Base-by-base conservation (phyloP, 2,113 vertebrate genomes). In the Anolis sagrei region DNA sequence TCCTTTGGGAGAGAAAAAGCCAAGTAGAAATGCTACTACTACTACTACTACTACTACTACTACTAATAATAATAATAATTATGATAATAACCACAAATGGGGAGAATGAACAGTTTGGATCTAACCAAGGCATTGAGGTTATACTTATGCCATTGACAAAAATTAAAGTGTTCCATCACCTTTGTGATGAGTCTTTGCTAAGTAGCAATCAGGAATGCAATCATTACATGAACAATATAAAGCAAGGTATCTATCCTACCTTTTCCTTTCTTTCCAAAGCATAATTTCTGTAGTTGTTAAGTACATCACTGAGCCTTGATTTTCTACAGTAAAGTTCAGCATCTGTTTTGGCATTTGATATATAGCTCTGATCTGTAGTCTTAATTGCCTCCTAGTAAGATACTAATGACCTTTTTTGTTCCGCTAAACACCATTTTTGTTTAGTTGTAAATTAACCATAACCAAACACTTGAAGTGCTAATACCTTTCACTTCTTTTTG, bases 371-470 rank as follows among this genome's bases (percentile, higher is more conserved):
- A 95, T 96, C 89, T 94, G 93, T 95, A 95, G 89, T 94, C 95
- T 95, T 96, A 96, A 96, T 96, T 96, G 94, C 94, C 95, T 96
- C 95, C 95, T 96, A 92, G 92, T 94, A 96, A 96, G 95, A 95
- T 91, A 95, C 89, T 96, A 96, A 96, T 96, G 94, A 96, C 93
- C 95, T 97, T 96, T 95, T 96, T 96, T 96, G 92, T 96, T 96
- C 94, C 93, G 96, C 94, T 96, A 96, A 96, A 96, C 91, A 94
- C 94, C 92, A 92, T 93, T 96, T 81, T 95, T 93, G 90, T 92
- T 96, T 95, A 94, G 93, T 93, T 95, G 94, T 95, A 96, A 97
- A 96, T 96, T 95, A 96, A 95, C 94, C 94, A 95, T 95, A 95
- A 93, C 94, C 92, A 94, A 97, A 95, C 90, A 94, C 90, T 95